Percentiles rank a stretch among this genome's conserved stretches.
phyloP scores from a whole-genome alignment of 2,888 invertebrate species.

The Trichogramma evanescens region DNA sequence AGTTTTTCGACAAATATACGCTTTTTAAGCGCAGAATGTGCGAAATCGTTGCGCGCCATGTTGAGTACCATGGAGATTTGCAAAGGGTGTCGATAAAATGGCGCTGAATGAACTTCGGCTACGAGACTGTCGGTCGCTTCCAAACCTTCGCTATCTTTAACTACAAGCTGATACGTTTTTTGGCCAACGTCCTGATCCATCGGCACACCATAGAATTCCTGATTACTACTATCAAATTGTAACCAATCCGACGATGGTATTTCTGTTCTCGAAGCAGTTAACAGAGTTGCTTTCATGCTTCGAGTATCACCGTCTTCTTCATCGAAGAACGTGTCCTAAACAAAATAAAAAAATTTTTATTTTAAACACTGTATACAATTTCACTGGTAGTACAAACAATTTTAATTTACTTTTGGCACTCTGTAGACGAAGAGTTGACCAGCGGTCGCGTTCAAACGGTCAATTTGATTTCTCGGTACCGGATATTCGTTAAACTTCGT shows the following conservation, averaged over 20 bases:
- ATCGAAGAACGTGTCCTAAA: conserved; percentile 82
- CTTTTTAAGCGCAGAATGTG: conserved; percentile 65
- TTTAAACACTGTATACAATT: background rate
- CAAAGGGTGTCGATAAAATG: conserved; percentile 59
- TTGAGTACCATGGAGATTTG: conserved; percentile 77
- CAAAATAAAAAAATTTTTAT: conserved; percentile 14
- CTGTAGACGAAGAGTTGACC: conserved; percentile 75
- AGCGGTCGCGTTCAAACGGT: conserved; percentile 72
- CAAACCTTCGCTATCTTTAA: conserved; percentile 39
- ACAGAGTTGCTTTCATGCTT: conserved; percentile 64
- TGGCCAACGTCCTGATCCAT: conserved; percentile 61
- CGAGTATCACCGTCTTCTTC: conserved; percentile 74
- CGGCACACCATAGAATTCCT: conserved; percentile 84
- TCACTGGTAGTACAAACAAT: conserved; percentile 25
- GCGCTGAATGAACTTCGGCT: conserved; percentile 64
- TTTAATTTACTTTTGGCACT: conserved; percentile 63
- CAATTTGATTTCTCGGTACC: conserved; percentile 75
- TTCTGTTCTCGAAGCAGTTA: conserved; percentile 64
- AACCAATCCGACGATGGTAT: conserved; percentile 72
- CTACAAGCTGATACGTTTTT: conserved; percentile 69
- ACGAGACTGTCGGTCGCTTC: conserved; percentile 73
- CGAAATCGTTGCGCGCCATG: conserved; percentile 61
- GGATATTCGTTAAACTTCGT: conserved; percentile 54
- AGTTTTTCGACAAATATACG: conserved; percentile 76
- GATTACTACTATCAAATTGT: conserved; percentile 80